These are phyloP conservation scores for Exephanes ischioxanthus DNA, from an alignment of 2,888 invertebrate genomes.

Conservation along the genomic window DNA sequence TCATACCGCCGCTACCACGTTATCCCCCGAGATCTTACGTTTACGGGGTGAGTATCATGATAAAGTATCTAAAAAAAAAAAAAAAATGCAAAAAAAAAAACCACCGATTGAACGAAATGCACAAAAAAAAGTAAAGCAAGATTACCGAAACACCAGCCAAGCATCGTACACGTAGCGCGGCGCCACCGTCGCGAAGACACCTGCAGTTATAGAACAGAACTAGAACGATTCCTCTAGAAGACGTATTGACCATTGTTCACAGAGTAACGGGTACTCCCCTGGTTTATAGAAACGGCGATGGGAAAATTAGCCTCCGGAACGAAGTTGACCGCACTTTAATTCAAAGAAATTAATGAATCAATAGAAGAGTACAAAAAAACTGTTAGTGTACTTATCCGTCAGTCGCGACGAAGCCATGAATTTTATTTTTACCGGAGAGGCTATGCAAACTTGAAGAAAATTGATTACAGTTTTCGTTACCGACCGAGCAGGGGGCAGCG, in stretches of 20 bases:
- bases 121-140: slow-evolving; percentile 43
- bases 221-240: slow-evolving; percentile 36
- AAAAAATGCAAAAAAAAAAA: slow-evolving; percentile 50
- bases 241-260: slow-evolving; percentile 6
- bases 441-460: not conserved
- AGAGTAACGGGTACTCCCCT: not conserved
- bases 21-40: slow-evolving; percentile 91
- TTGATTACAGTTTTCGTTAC: not conserved
- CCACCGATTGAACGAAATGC: slow-evolving; percentile 52
- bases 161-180: slow-evolving; percentile 61
- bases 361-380: too few relatives aligned
- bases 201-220: slow-evolving; percentile 39
- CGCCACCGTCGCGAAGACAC: slow-evolving; percentile 40
- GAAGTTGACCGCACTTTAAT: not conserved
- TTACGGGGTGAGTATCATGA: slow-evolving; percentile 82
- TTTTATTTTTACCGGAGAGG: not conserved
- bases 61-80: slow-evolving; percentile 52
- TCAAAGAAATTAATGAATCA: not conserved
- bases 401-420: not conserved
- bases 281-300: slow-evolving; percentile 18
- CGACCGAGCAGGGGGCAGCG: not conserved
- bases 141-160: slow-evolving; percentile 36
- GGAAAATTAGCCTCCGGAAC: slow-evolving; percentile 39
- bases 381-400: not conserved
- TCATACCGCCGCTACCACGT: slow-evolving; percentile 94